phyloP scores from a whole-genome alignment of 2,888 invertebrate species.

The Tipula lateralis region DNA sequence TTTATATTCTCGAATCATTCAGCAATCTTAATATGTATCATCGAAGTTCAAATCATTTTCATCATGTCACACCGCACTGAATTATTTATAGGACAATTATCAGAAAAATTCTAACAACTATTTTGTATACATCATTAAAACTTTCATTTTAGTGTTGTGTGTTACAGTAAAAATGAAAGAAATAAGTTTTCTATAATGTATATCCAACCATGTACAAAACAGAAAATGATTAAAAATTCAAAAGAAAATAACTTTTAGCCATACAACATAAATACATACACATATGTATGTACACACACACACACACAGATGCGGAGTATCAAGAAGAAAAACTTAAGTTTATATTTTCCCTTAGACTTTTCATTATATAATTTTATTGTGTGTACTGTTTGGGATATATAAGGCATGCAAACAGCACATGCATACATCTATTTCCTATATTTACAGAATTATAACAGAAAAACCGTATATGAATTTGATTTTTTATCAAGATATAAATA shows the following conservation, averaged over 20 bases:
- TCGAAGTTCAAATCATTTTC: neutral
- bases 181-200: neutral
- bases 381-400: neutral
- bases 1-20: neutral
- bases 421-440: neutral
- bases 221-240: slow-evolving; percentile 24
- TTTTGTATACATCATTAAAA: neutral
- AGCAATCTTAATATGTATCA: neutral
- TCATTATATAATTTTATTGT: neutral
- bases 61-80: neutral
- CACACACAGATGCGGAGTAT: neutral
- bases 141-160: neutral
- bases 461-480: neutral
- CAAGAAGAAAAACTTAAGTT: neutral
- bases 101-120: neutral
- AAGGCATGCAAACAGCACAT: neutral
- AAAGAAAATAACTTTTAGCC: neutral
- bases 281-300: neutral
- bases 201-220: neutral
- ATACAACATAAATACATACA: neutral
- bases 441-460: neutral
- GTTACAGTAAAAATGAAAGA: neutral
- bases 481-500: neutral
- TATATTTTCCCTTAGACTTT: neutral
- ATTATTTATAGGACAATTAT: neutral